Percentiles rank a stretch among this genome's conserved stretches.
Evolutionary conservation across 2,888 invertebrate species (phyloP).

Genomic region (Mesoligia furuncula): DNA sequence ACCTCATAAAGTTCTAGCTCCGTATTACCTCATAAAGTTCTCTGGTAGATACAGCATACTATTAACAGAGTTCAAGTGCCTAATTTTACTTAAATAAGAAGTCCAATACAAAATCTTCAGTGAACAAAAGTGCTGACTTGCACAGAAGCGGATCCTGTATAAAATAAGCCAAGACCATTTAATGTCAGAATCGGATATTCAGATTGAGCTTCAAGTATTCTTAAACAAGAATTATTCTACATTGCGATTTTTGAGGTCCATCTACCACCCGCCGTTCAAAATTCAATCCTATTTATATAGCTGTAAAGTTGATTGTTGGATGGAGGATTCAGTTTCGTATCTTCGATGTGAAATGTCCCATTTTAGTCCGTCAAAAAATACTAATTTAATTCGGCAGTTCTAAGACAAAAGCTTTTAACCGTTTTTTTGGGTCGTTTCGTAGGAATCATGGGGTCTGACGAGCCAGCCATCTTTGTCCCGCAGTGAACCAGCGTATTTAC

Average conservation of each 20-base stretch:
- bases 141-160: constrained; percentile 18
- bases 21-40: not conserved
- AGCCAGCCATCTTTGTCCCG: constrained; percentile 47
- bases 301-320: constrained; percentile 12
- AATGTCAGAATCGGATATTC: constrained; percentile 63
- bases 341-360: constrained; percentile 32
- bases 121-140: not conserved
- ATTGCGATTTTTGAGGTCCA: constrained; percentile 51
- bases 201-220: constrained; percentile 63
- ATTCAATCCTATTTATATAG: constrained; percentile 9
- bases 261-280: not conserved
- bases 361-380: constrained; percentile 63
- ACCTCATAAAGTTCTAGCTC: not conserved
- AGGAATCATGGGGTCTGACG: constrained; percentile 33
- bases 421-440: constrained; percentile 54
- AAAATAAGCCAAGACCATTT: constrained; percentile 50
- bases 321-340: constrained; percentile 6
- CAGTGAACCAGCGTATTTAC: constrained; percentile 45
- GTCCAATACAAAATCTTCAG: not conserved
- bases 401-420: constrained; percentile 62
- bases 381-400: constrained; percentile 64
- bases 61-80: not conserved
- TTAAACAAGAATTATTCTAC: constrained; percentile 63
- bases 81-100: constrained; percentile 1
- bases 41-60: not conserved